phyloP scores from a whole-genome alignment of 2,888 invertebrate species.

The Drosophila stalkeri region DNA sequence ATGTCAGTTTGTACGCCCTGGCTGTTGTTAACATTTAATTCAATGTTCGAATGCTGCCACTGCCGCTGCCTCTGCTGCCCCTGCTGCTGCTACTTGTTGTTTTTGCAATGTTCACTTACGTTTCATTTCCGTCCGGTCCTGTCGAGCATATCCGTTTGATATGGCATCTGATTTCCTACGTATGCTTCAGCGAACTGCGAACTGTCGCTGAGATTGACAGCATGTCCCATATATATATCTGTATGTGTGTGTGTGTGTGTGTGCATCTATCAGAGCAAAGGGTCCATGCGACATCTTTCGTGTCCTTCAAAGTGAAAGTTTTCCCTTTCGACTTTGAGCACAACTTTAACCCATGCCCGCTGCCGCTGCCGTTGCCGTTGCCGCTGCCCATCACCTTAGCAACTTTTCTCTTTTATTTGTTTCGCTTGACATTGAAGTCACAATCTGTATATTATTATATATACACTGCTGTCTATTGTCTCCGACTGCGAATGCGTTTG shows the following conservation, averaged over 20 bases:
- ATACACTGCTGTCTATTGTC: conserved; percentile 1
- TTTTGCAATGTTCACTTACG: conserved; percentile 56
- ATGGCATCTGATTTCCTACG: conserved; percentile 75
- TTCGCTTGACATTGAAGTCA: conserved; percentile 35
- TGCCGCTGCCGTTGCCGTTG: no score
- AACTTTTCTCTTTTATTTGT: conserved; percentile 7
- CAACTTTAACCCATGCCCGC: conserved; percentile 14
- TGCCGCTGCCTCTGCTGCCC: conserved; percentile 6
- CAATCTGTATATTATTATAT: conserved; percentile 1
- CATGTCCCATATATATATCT: conserved; percentile 11
- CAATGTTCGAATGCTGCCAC: conserved; percentile 23
- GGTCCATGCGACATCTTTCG: conserved; percentile 30
- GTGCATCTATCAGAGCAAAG: not conserved
- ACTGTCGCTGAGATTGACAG: conserved; percentile 62
- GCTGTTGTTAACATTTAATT: conserved; percentile 39
- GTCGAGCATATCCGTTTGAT: conserved; percentile 68
- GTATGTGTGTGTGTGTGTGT: not conserved
- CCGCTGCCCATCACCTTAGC: no score
- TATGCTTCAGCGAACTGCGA: conserved; percentile 58
- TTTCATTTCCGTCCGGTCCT: conserved; percentile 66
- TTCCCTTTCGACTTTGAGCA: conserved; percentile 46
- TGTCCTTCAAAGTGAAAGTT: conserved; percentile 73
- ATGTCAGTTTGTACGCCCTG: conserved; percentile 5
- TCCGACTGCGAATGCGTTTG: conserved; percentile 21
- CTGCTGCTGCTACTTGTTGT: conserved; percentile 22